phyloP scores from a whole-genome alignment of 2,113 vertebrate genomes.

The Thunnus maccoyii region DNA sequence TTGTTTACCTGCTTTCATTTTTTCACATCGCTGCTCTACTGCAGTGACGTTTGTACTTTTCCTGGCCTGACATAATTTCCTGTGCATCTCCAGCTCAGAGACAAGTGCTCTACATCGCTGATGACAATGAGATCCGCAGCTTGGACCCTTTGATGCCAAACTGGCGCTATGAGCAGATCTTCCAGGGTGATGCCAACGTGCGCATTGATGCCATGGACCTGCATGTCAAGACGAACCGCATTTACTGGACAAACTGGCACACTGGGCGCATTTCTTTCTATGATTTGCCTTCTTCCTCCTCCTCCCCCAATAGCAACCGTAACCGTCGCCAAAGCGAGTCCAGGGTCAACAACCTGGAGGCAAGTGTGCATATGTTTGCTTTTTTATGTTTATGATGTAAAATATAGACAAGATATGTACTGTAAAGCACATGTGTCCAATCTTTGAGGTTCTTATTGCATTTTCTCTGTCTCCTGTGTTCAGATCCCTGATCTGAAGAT shows the following conservation, averaged over 20 bases:
- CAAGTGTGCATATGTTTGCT: slow-evolving; percentile 57
- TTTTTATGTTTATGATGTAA: background rate
- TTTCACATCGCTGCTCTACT: background rate
- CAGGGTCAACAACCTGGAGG: slow-evolving; percentile 91
- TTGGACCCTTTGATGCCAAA: slow-evolving; percentile 93
- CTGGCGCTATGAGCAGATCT: slow-evolving; percentile 94
- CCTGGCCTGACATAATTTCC: background rate
- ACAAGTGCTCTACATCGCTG: slow-evolving; percentile 93
- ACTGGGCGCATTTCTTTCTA: slow-evolving; percentile 93
- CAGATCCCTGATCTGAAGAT: slow-evolving; percentile 97
- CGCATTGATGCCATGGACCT: slow-evolving; percentile 98
- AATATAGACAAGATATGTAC: background rate
- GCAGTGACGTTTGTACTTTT: background rate
- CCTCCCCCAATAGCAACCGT: slow-evolving; percentile 87
- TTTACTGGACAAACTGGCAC: slow-evolving; percentile 99
- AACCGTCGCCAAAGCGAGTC: slow-evolving; percentile 90
- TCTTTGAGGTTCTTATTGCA: background rate
- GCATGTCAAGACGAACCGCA: slow-evolving; percentile 92
- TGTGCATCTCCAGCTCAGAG: slow-evolving; percentile 80
- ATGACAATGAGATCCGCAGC: slow-evolving; percentile 98
- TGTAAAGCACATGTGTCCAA: background rate
- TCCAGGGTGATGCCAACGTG: slow-evolving; percentile 94
- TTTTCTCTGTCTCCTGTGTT: background rate
- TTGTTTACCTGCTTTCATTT: too few species aligned
- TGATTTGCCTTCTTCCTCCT: slow-evolving; percentile 85